Percentiles rank a stretch among this genome's conserved stretches.
phyloP scores from a whole-genome alignment of 2,113 vertebrate genomes.

The Brevimyrus niger region DNA sequence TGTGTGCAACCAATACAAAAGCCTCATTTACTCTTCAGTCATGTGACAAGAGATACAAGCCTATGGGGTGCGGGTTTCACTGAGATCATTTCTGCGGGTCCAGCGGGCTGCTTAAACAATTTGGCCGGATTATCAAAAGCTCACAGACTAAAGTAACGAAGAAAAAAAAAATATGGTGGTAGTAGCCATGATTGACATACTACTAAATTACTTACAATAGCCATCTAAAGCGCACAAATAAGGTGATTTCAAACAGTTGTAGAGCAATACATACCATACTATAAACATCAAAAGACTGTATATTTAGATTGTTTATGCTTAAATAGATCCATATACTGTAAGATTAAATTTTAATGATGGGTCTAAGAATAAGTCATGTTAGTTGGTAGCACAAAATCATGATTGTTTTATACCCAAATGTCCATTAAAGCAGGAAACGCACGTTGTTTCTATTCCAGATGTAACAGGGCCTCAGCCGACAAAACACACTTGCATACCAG shows the following conservation, averaged over 20 bases:
- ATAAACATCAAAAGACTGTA: not conserved
- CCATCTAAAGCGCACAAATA: not conserved
- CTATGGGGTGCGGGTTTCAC: not conserved
- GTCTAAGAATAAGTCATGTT: not conserved
- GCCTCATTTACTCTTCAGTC: not conserved
- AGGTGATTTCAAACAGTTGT: not conserved
- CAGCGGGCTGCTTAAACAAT: not conserved
- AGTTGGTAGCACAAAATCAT: not conserved
- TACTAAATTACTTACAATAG: not conserved
- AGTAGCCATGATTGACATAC: not conserved
- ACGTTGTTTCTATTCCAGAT: not conserved
- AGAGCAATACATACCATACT: not conserved
- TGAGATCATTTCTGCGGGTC: not conserved
- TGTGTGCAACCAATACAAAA: not conserved
- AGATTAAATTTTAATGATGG: not conserved
- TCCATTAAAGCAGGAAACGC: not conserved
- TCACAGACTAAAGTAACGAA: not conserved
- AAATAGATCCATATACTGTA: not conserved
- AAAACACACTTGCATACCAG: conserved; percentile 4
- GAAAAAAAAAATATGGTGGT: not conserved
- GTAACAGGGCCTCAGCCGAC: not conserved
- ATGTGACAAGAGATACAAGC: conserved; percentile 9
- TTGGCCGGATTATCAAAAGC: not conserved
- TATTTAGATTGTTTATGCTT: not conserved
- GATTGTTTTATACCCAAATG: not conserved